Evolutionary conservation across 2,113 vertebrate species (phyloP).

Genomic region (Ovis aries): ARS-UI_Ramb_v3.0 NC_056063.1:84371501-84372000

Average conservation of each 20-base stretch:
- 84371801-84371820: not conserved
- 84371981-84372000: not conserved
- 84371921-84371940: not conserved
- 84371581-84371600: not conserved
- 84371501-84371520: fast-evolving
- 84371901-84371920: not conserved
- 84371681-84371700: fast-evolving
- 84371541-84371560: fast-evolving
- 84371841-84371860: not conserved
- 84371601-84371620: not conserved
- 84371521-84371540: fast-evolving
- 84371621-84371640: not conserved
- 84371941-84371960: not conserved
- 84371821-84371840: not conserved
- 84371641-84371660: fast-evolving
- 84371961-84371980: not conserved
- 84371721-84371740: fast-evolving
- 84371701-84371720: not conserved
- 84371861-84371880: not conserved
- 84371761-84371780: too few species aligned
- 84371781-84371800: not conserved
- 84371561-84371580: not conserved
- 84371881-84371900: not conserved
- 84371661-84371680: too few species aligned
- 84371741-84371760: too few species aligned